A percentile compares a stretch with the other conserved stretches of the same genome.
phyloP scores from a whole-genome alignment of 2,113 vertebrate genomes.

The Piaya cayana region DNA sequence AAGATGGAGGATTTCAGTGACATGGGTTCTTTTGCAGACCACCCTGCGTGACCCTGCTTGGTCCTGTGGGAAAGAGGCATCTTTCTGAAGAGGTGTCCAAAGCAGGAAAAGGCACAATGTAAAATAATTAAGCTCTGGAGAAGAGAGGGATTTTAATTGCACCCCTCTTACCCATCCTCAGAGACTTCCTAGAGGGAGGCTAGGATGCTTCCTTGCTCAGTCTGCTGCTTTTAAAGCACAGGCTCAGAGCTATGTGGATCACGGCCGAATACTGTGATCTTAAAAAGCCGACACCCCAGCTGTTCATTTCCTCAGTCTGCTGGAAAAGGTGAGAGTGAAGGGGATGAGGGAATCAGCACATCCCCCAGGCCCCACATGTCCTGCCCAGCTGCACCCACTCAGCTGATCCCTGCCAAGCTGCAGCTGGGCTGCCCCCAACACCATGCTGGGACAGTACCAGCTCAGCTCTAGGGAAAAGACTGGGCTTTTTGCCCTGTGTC shows the following conservation, averaged over 20 bases:
- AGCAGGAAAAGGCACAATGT: not conserved
- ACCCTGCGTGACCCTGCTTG: not conserved
- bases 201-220: not conserved
- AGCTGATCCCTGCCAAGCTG: not conserved
- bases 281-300: not conserved
- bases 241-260: not conserved
- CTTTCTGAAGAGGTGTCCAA: not conserved
- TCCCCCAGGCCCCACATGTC: not conserved
- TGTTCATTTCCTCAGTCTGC: not conserved
- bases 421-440: not conserved
- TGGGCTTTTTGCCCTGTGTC: slow-evolving; percentile 20
- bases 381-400: not conserved
- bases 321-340: not conserved
- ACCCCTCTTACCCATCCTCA: not conserved
- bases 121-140: not conserved
- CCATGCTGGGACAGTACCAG: not conserved
- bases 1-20: not conserved
- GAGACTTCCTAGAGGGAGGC: not conserved
- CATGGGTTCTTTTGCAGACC: not conserved
- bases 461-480: not conserved
- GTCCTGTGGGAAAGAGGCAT: not conserved
- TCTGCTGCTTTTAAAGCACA: not conserved
- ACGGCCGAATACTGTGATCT: not conserved
- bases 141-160: not conserved
- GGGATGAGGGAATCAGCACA: not conserved